A percentile compares a stretch with the other conserved stretches of the same genome.
These are phyloP conservation scores for Habropoda laboriosa DNA, from an alignment of 1,140 invertebrate species.

Conservation along the genomic window DNA sequence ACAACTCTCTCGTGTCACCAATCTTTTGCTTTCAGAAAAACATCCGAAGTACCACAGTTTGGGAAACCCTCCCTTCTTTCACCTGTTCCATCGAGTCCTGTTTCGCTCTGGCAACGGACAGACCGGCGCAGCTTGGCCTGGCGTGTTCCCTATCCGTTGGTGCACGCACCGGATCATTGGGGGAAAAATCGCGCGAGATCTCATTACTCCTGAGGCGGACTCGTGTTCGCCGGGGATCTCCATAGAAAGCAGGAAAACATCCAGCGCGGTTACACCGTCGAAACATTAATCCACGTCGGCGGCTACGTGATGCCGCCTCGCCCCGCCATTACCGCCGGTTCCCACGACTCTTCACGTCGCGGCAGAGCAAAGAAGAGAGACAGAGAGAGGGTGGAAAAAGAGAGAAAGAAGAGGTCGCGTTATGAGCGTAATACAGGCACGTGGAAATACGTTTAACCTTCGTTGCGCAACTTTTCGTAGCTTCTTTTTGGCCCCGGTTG, in stretches of 20 bases:
- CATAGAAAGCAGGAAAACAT: conserved; percentile 27
- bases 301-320: conserved; percentile 10
- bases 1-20: no score
- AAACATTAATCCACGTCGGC: conserved; percentile 48
- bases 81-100: no score
- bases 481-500: background rate
- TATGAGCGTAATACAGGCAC: background rate
- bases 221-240: conserved; percentile 11
- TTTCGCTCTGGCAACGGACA: no score
- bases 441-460: conserved; percentile 6
- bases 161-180: background rate
- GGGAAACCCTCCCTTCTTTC: no score
- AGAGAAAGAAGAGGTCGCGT: no score
- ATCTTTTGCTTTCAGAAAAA: no score
- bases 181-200: conserved; percentile 20
- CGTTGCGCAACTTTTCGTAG: background rate
- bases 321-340: background rate
- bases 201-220: conserved; percentile 2
- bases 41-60: no score
- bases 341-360: background rate
- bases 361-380: no score
- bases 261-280: conserved; percentile 28
- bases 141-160: no score
- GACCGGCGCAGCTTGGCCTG: no score
- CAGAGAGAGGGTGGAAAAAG: background rate